phyloP scores from a whole-genome alignment of 2,113 vertebrate species.

The Micronycteris hirsuta region DNA sequence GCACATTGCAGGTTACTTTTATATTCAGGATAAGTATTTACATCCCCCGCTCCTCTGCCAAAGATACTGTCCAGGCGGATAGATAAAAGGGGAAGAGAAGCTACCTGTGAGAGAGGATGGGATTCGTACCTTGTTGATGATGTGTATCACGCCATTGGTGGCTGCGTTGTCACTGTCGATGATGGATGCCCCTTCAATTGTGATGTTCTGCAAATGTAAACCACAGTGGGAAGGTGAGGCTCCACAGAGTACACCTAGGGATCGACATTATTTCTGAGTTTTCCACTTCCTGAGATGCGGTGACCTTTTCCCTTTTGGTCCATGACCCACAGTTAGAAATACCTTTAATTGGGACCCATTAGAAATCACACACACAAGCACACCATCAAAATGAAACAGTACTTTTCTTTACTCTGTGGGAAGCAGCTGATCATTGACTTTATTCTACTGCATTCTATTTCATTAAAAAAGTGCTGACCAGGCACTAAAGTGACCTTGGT shows the following conservation, averaged over 20 bases:
- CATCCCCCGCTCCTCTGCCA: neutral
- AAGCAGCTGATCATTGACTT: neutral
- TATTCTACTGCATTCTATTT: neutral
- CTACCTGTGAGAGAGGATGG: fast-evolving
- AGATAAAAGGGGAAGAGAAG: neutral
- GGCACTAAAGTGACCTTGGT: neutral
- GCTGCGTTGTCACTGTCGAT: conserved; percentile 82
- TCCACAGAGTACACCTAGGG: fast-evolving
- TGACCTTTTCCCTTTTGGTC: neutral
- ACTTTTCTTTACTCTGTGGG: neutral
- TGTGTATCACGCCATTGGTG: conserved; percentile 91
- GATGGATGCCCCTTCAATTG: conserved; percentile 84
- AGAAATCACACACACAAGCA: neutral
- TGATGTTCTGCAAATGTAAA: conserved; percentile 79
- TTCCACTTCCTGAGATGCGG: neutral
- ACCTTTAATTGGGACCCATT: neutral
- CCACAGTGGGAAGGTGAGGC: neutral
- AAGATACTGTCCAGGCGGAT: neutral
- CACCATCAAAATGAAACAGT: neutral
- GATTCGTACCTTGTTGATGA: conserved; percentile 86
- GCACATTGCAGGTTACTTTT: neutral
- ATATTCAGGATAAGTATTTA: neutral
- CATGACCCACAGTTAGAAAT: neutral
- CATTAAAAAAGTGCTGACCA: neutral
- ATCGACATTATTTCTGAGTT: neutral